These are phyloP conservation scores for Ibycter americanus DNA, from an alignment of 2,797 vertebrate species.

Conservation along the genomic window DNA sequence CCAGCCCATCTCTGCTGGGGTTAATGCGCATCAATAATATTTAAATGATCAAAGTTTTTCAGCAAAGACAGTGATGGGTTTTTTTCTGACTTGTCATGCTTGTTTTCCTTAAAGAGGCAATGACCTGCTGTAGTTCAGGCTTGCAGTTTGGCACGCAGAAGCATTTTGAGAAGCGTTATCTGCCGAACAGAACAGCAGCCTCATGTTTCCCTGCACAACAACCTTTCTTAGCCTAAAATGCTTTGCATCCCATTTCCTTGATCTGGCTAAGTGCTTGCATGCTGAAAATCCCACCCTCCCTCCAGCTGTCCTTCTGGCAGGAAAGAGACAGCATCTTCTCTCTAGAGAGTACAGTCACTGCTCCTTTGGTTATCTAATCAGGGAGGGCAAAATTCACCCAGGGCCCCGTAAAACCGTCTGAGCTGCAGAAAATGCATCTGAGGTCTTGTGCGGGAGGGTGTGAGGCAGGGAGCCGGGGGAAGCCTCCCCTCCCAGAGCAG, in stretches of 20 bases:
- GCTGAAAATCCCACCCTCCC: conserved; percentile 67
- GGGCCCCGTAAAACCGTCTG: conserved; percentile 7
- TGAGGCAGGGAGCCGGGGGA: background rate
- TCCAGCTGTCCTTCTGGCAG: conserved; percentile 71
- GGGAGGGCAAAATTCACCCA: conserved; percentile 37
- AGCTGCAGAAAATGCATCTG: conserved; percentile 40
- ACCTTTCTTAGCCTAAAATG: conserved; percentile 62
- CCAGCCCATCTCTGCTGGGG: background rate
- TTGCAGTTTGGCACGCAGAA: conserved; percentile 38
- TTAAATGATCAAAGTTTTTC: conserved; percentile 50
- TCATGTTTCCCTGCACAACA: conserved; percentile 63
- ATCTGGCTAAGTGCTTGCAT: conserved; percentile 66
- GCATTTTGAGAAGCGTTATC: conserved; percentile 10
- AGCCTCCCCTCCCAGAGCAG: conserved; percentile 12
- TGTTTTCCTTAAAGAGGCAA: conserved; percentile 54
- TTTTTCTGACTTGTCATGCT: conserved; percentile 57
- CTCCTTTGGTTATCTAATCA: conserved; percentile 71
- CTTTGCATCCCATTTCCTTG: conserved; percentile 69
- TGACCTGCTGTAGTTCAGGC: conserved; percentile 4
- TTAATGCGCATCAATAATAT: conserved; percentile 1
- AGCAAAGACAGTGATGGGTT: background rate
- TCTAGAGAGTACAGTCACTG: conserved; percentile 54
- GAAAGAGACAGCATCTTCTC: conserved; percentile 54
- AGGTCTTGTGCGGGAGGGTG: conserved; percentile 7
- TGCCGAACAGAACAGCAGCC: conserved; percentile 51